Conservation (phyloP, 2,113 vertebrate species). For the Anseranas semipalmata region DNA sequence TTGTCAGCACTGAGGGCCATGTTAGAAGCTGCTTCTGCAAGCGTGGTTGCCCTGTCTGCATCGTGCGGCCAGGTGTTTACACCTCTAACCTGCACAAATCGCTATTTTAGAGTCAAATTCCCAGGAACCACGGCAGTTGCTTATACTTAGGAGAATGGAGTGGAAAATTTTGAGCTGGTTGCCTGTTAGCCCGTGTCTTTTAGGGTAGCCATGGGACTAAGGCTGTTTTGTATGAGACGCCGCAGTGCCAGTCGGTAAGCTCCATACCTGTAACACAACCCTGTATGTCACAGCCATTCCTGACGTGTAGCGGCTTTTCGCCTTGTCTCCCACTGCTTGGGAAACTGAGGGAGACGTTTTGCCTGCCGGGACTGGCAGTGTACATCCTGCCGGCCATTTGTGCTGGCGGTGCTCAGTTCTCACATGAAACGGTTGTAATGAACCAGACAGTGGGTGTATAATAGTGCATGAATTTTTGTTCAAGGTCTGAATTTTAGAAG, state of each 20-base stretch:
- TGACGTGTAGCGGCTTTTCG: background rate
- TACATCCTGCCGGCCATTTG: background rate
- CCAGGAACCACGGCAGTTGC: background rate
- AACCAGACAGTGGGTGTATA: background rate
- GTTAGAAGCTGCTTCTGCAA: background rate
- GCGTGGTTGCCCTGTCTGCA: fast-evolving
- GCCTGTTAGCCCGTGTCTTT: background rate
- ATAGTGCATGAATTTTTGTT: background rate
- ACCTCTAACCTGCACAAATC: background rate
- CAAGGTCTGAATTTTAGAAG: background rate
- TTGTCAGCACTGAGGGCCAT: background rate
- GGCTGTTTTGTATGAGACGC: background rate
- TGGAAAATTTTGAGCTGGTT: background rate
- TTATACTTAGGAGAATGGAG: background rate
- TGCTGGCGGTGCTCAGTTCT: background rate
- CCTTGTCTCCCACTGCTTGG: background rate
- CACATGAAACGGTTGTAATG: background rate
- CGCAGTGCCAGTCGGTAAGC: background rate
- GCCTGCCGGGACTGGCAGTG: background rate
- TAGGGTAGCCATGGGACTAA: background rate
- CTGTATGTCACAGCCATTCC: background rate
- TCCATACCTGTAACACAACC: background rate
- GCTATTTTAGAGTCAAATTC: background rate
- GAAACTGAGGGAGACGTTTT: background rate
- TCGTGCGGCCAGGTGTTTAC: background rate